A percentile compares a stretch with the other conserved stretches of the same genome.
Evolutionary conservation across 2,888 invertebrate species (phyloP).

Genomic region (Pristionchus japonicus): DNA sequence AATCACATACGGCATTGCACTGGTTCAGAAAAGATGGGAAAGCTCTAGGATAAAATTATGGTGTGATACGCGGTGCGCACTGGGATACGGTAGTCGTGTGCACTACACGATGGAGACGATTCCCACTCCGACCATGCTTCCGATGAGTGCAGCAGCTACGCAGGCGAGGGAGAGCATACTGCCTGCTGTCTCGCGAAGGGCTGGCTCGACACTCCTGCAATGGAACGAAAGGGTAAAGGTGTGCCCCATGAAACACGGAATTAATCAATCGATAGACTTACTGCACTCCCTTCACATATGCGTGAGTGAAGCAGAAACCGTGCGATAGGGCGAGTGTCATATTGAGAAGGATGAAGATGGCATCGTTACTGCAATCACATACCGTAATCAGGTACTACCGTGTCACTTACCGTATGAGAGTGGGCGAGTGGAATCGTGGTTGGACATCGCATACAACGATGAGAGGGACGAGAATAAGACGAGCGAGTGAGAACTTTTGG

Average conservation of each 20-base stretch:
- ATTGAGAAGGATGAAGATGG: constrained; percentile 58
- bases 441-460: constrained; percentile 58
- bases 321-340: constrained; percentile 57
- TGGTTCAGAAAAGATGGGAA: neutral
- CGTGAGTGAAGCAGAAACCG: constrained; percentile 58
- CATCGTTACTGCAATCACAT: constrained; percentile 50
- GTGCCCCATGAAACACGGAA: no score
- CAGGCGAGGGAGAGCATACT: neutral
- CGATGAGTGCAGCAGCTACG: neutral
- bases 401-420: constrained; percentile 51
- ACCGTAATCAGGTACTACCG: no score
- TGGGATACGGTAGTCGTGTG: neutral
- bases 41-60: neutral
- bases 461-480: constrained; percentile 48
- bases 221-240: no score
- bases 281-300: constrained; percentile 55
- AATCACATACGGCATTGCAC: constrained; percentile 1
- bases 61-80: neutral
- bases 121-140: neutral
- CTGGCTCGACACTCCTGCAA: neutral
- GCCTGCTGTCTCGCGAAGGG: neutral
- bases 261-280: no score
- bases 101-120: neutral
- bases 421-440: constrained; percentile 56
- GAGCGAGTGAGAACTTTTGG: neutral